These are phyloP conservation scores for Uloborus plumipes DNA, from an alignment of 2,888 invertebrate species.

Conservation along the genomic window DNA sequence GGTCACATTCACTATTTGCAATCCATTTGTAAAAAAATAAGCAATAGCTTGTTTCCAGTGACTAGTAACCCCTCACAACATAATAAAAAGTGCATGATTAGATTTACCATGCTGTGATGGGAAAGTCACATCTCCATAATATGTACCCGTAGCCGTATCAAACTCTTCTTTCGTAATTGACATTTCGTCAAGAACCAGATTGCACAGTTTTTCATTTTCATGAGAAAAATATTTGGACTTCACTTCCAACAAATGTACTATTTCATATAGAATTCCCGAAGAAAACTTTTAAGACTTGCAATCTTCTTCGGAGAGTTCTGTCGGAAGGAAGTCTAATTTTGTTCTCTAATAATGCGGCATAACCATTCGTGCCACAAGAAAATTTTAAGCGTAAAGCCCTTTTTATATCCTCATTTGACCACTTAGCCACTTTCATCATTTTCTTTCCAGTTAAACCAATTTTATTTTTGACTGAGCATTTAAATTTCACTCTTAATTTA, in stretches of 20 bases:
- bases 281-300: conserved; percentile 5
- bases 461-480: not conserved
- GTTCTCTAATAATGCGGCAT: not conserved
- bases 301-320: conserved; percentile 1
- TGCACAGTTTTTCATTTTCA: conserved; percentile 3
- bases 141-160: not conserved
- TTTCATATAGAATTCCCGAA: not conserved
- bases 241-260: conserved; percentile 4
- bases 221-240: conserved; percentile 7
- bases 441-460: too few species aligned
- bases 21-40: not conserved
- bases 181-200: conserved; percentile 10
- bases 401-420: not conserved
- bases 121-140: conserved; percentile 16
- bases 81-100: conserved; percentile 11
- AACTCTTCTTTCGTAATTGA: not conserved
- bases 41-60: conserved; percentile 1
- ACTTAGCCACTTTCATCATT: not conserved
- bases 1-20: not conserved
- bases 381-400: conserved; percentile 15
- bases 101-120: conserved; percentile 7
- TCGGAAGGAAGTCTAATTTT: conserved; percentile 9
- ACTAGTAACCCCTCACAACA: not conserved
- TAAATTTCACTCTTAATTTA: not conserved
- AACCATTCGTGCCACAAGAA: conserved; percentile 15